Conservation (phyloP, 2,888 invertebrate genomes). For the Pemphredon lugubris region DNA sequence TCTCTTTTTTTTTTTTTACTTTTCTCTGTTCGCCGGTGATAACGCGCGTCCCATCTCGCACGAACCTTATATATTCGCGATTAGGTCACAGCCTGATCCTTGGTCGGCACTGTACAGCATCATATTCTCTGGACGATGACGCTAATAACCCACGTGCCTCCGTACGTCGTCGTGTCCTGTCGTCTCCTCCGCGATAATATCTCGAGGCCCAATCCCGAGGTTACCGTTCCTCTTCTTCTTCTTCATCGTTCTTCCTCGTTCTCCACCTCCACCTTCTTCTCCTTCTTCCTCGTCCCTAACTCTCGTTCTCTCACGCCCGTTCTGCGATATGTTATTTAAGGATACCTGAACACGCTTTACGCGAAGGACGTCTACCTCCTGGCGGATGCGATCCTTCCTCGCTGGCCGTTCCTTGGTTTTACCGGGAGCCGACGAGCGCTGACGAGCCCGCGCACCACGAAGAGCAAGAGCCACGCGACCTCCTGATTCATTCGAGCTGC, state of each 20-base stretch:
- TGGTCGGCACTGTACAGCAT: slow-evolving; percentile 57
- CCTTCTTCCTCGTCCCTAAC: slow-evolving; percentile 33
- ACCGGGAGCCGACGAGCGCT: slow-evolving; percentile 63
- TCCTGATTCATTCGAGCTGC: slow-evolving; percentile 91
- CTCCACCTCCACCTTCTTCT: slow-evolving; percentile 32
- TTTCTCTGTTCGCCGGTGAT: not conserved
- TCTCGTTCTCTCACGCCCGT: slow-evolving; percentile 63
- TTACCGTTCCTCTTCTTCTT: too few relatives aligned
- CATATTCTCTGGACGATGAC: slow-evolving; percentile 9
- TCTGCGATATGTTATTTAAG: slow-evolving; percentile 79
- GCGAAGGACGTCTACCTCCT: slow-evolving; percentile 70
- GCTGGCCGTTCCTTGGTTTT: slow-evolving; percentile 65
- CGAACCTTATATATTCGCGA: slow-evolving; percentile 41
- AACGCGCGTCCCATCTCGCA: slow-evolving; percentile 21
- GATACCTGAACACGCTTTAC: slow-evolving; percentile 77
- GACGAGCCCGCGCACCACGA: slow-evolving; percentile 64
- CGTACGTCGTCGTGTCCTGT: slow-evolving; percentile 23
- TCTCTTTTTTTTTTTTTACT: not conserved
- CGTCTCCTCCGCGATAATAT: slow-evolving; percentile 14
- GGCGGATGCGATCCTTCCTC: slow-evolving; percentile 71
- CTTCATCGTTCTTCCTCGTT: too few relatives aligned
- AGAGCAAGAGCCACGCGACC: slow-evolving; percentile 71
- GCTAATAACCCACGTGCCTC: slow-evolving; percentile 50
- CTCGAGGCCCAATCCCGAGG: too few relatives aligned
- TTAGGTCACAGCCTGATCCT: slow-evolving; percentile 68